Percentiles rank a stretch among this genome's conserved stretches.
Evolutionary conservation across 2,888 invertebrate genomes (phyloP).

Genomic region (Hermaeophaga mercurialis): DNA sequence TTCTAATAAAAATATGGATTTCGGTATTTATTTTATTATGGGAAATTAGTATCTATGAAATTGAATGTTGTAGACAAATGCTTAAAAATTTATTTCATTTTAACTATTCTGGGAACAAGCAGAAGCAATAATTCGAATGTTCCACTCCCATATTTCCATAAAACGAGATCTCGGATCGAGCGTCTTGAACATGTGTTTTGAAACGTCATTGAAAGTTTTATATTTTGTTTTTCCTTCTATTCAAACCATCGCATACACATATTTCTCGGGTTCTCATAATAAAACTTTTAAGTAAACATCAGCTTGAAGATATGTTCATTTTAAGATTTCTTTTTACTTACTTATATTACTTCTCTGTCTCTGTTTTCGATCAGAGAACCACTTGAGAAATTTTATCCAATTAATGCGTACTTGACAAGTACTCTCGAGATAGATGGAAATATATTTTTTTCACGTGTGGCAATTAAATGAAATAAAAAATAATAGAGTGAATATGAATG

Average conservation of each 20-base stretch:
- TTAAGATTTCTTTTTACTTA: slow-evolving; percentile 14
- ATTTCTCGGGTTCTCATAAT: slow-evolving; percentile 38
- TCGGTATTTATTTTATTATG: no score
- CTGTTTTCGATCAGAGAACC: slow-evolving; percentile 37
- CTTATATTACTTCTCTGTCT: slow-evolving; percentile 5
- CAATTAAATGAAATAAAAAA: background rate
- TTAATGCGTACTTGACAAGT: slow-evolving; percentile 36
- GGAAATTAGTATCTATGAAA: no score
- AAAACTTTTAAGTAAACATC: slow-evolving; percentile 38
- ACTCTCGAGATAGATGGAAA: slow-evolving; percentile 3
- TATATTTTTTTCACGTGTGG: background rate
- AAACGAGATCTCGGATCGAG: no score
- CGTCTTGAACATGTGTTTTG: slow-evolving; percentile 30
- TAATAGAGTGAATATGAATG: no score
- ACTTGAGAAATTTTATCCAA: slow-evolving; percentile 38
- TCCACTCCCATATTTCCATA: no score
- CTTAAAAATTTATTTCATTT: no score
- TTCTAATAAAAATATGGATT: no score
- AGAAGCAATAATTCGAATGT: no score
- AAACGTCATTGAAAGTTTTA: slow-evolving; percentile 26
- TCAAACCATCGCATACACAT: slow-evolving; percentile 8
- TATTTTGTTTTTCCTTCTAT: slow-evolving; percentile 22
- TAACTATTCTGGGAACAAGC: no score
- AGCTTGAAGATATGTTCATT: slow-evolving; percentile 25
- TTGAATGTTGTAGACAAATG: no score